Evolutionary conservation across 1,140 invertebrate genomes (phyloP), one percentile per base, ranked within the genome.

Genomic region (Stratiolaelaps scimitus): DNA sequence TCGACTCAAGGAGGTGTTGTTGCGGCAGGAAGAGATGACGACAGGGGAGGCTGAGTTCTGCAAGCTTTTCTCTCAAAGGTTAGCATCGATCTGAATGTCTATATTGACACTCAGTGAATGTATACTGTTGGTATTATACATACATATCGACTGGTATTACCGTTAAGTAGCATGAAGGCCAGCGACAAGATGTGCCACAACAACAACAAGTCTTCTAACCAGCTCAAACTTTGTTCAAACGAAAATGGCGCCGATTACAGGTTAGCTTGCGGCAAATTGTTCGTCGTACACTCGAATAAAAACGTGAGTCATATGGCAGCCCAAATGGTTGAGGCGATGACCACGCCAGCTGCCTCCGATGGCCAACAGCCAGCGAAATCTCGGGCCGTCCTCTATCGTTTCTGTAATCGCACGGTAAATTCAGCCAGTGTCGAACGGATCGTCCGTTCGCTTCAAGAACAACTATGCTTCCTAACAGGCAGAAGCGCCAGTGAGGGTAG

Each of bases 11-110:
- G 53, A 60, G 53, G 34, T 34, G 20, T 34, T 60, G 15, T 23
- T 60, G 23, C 26, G 34, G 2, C 26, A 34, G 15, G 53, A 60
- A 23, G 53, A 60, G 34, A 60, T 60, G 53, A 60, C 53, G 4
- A 60, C 53, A 2, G 53, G 53, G 2, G 53, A 60, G 26, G 53
- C 53, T 15, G 53, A 60, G 53, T 60, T 60, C 53, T 60, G 53
- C 53, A 60, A 60, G 26, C 53, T 60, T 15, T 60, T 60, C 23
- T 60, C 53, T 23, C 53, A 60, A 10, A 60, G 53, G 34, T 40
- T 10, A 40, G 10, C 10, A 40, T 10, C 34, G 34, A 6, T 40
- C 4, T 40, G 34, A 40, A 40, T n/a, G n/a, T n/a, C n/a, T n/a
- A n/a, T 40, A 40, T 40, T 40, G 34, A 40, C 4, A 40, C n/a